Evolutionary conservation across 2,888 invertebrate genomes (phyloP), one percentile per base, ranked within the genome.

Genomic region (Diarsia brunnea): DNA sequence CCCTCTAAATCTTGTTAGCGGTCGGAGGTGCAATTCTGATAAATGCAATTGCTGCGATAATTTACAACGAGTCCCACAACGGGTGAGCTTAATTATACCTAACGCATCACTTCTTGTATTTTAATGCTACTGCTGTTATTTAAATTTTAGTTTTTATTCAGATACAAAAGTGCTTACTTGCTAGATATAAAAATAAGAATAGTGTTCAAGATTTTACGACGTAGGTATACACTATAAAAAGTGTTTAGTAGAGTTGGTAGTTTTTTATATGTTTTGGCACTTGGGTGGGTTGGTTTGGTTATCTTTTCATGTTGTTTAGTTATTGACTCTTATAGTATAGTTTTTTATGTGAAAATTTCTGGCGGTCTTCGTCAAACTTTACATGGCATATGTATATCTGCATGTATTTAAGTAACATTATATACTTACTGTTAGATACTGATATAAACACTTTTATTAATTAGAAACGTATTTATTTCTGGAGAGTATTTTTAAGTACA

Each of bases 1-100:
- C 89, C 89, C 92, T 91, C 92, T 95, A 93, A 94, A 94, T 95
- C 94, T 94, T 94, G 93, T 94, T 94, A 93, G 93, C 91, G 93
- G 92, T 93, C 85, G 89, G 92, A 90, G 91, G 92, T 93, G 94
- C 93, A 93, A 91, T 92, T 92, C 91, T 93, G 92, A 94, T 93
- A 92, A 93, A 93, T 93, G 92, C 91, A 93, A 89, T 90, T 91
- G 90, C 90, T 87, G 83, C 89, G 85, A 89, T 90, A 91, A 92
- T 92, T 92, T 91, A 92, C 84, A 84, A 87, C 88, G 69, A 84
- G 84, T 80, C 84, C 84, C 86, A 83, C 81, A 84, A 86, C 84
- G 84, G 27, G 79, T 82, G 71, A 75, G 79, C 80, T 85, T 83
- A 83, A 88, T 90, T 84, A 86, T 88, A 86, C 86, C 80, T 84